A percentile compares a stretch with the other conserved stretches of the same genome.
Conservation (phyloP, 2,797 vertebrate species). For the Cuniculus paca region DNA sequence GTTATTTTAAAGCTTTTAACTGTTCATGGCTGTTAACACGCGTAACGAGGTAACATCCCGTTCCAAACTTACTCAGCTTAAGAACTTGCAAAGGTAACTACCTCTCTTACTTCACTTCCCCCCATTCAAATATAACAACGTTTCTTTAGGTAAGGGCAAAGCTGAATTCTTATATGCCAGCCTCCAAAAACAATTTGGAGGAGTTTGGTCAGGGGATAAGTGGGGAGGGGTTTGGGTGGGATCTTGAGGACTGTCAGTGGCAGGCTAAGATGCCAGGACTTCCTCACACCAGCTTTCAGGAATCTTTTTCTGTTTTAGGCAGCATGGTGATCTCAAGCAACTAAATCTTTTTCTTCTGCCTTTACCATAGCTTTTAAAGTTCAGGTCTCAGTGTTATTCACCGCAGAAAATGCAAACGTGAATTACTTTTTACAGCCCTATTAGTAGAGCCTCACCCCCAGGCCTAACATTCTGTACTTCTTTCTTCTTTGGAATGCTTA, state of each 20-base stretch:
- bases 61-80: neutral
- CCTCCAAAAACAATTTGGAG: neutral
- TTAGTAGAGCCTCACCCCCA: neutral
- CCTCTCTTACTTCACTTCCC: neutral
- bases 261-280: neutral
- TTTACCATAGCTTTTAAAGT: neutral
- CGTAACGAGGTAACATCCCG: neutral
- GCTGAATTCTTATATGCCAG: neutral
- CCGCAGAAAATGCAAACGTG: neutral
- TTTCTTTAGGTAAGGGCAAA: neutral
- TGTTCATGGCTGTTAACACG: constrained; percentile 25
- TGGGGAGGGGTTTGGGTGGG: neutral
- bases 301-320: neutral
- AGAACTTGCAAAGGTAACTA: neutral
- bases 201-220: neutral
- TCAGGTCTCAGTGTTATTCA: neutral
- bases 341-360: neutral
- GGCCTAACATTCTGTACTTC: neutral
- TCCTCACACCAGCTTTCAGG: neutral
- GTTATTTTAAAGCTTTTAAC: constrained; percentile 31
- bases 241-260: neutral
- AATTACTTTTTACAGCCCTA: constrained; percentile 31
- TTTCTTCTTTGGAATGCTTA: constrained; percentile 35
- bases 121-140: neutral
- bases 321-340: neutral